These are phyloP conservation scores for Esox masquinongy DNA, from an alignment of 2,797 vertebrate species.

Conservation along the genomic window DNA sequence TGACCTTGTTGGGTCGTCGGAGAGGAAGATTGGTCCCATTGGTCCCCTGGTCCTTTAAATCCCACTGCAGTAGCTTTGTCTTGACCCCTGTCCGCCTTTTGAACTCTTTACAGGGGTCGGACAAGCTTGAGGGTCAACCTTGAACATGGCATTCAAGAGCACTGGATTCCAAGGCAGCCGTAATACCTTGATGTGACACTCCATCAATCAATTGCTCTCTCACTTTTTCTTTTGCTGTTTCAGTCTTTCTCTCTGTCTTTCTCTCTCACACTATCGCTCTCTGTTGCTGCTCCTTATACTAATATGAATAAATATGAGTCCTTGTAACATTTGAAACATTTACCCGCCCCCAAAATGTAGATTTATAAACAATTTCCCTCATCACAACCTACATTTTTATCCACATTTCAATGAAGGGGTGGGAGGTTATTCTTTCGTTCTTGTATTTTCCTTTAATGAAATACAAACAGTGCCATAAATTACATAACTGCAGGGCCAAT, in stretches of 20 bases:
- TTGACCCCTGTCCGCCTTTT: neutral
- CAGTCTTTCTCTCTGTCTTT: conserved; percentile 20
- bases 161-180: neutral
- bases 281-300: neutral
- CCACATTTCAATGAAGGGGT: too few species aligned
- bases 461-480: too few species aligned
- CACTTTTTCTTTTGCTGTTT: neutral
- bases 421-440: too few species aligned
- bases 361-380: too few species aligned
- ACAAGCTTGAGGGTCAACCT: neutral
- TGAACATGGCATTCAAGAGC: neutral
- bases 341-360: too few species aligned
- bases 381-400: too few species aligned
- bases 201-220: neutral
- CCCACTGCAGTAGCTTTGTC: neutral
- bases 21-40: neutral
- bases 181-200: neutral
- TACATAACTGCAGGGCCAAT: too few species aligned
- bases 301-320: too few species aligned
- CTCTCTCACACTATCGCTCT: conserved; percentile 12
- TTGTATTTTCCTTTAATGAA: too few species aligned
- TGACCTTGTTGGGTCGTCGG: neutral
- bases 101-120: neutral
- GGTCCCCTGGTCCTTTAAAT: neutral
- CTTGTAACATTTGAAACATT: too few species aligned